Percentiles rank a stretch among this genome's conserved stretches.
These are phyloP conservation scores for Lacerta agilis DNA, from an alignment of 2,797 vertebrate species.

Conservation along the genomic window DNA sequence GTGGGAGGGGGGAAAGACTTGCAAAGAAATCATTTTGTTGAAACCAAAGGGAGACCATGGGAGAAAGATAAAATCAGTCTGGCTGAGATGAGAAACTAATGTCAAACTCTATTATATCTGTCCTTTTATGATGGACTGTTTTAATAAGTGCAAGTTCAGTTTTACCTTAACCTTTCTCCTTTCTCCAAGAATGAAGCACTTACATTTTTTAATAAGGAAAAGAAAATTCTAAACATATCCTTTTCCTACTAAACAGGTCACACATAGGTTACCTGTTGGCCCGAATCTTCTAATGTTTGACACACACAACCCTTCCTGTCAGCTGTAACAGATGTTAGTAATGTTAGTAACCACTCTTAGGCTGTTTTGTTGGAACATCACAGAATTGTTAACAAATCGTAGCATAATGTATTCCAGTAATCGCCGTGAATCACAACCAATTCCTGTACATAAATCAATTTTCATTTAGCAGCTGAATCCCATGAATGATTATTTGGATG, in stretches of 20 bases:
- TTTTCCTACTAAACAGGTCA: background rate
- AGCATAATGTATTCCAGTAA: background rate
- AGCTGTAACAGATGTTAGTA: background rate
- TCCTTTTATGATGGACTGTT: background rate
- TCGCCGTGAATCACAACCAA: background rate
- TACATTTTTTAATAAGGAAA: background rate
- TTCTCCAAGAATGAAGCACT: background rate
- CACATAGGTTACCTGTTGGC: background rate
- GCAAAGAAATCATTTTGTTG: background rate
- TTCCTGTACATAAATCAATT: background rate
- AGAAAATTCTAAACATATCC: background rate
- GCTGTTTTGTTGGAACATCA: background rate
- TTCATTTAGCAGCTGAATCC: background rate
- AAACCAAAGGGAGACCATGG: background rate
- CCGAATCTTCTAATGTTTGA: background rate
- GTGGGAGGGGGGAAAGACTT: too few relatives aligned
- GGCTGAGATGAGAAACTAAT: background rate
- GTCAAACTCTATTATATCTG: background rate
- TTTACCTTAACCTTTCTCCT: background rate
- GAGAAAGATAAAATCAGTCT: background rate
- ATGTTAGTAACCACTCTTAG: background rate
- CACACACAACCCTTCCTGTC: background rate
- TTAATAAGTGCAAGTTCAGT: constrained; percentile 3
- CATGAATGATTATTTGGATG: background rate
- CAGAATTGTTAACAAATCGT: background rate